Base-by-base conservation (phyloP, 2,888 invertebrate genomes). In the Mycalesis mineus region DNA sequence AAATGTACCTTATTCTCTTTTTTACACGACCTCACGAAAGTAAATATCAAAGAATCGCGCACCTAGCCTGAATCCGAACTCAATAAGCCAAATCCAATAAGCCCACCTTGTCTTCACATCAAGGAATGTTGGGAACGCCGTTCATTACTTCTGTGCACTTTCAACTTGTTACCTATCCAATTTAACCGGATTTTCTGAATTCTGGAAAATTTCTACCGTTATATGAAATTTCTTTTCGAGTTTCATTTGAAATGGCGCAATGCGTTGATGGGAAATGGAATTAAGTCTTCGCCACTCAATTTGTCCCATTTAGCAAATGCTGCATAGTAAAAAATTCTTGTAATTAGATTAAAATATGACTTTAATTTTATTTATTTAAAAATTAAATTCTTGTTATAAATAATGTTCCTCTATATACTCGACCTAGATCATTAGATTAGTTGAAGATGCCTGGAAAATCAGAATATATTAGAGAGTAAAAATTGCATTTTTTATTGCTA, bases 61-160 rank as follows among this genome's bases (percentile, higher is more conserved):
- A 55, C 51, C 33, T 54, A 61, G 54, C 31, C 52, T 42, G 36
- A 33, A 59, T 59, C 55, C 48, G 56, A 55, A 59, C 63, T 63
- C 79, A 75, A 81, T 81, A 60, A 57, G 73, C 68, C 74, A 79
- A 81, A 84, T 84, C 82, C 84, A 86, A 86, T 86, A 86, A 84
- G 80, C 81, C 81, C 82, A 81, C 78, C 75, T 72, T 76, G 82
- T 82, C 80, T 81, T 77, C 77, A 72, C 74, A 70, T 70, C 70
- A 65, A 54, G 79, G 83, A 78, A 82, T 81, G 77, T 73, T 63
- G 55, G 82, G 84, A 74, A 84, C 75, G 70, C 78, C 79, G 80
- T 82, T 86, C 84, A 85, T 87, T 87, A 84, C 84, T 71, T 68
- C 74, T 75, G 70, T 68, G 77, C 77, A 75, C 76, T 75, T 74